A percentile compares a stretch with the other conserved stretches of the same genome.
Evolutionary conservation across 2,113 vertebrate genomes (phyloP).

Genomic region (Pionites leucogaster): DNA sequence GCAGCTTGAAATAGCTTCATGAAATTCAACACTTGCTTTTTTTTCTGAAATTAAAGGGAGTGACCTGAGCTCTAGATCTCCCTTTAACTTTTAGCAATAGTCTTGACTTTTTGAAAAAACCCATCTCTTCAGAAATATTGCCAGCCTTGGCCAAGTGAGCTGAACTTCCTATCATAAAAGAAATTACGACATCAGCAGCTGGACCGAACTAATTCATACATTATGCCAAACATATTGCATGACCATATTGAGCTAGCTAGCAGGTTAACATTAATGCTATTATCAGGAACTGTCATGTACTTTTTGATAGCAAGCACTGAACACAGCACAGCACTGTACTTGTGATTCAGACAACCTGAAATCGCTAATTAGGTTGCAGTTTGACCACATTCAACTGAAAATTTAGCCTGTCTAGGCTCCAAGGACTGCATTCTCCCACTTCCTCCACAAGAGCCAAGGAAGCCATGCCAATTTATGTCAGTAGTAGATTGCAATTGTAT

Average conservation of each 20-base stretch:
- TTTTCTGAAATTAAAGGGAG: neutral
- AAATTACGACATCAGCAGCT: neutral
- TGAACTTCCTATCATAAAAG: neutral
- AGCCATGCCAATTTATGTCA: neutral
- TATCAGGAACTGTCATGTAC: neutral
- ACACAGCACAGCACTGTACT: neutral
- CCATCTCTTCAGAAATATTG: neutral
- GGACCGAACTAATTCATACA: neutral
- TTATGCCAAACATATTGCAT: neutral
- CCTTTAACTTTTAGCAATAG: neutral
- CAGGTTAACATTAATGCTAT: neutral
- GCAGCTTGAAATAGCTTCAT: neutral
- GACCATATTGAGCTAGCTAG: neutral
- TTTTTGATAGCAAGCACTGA: neutral
- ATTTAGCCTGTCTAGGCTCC: neutral
- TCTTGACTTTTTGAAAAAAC: neutral
- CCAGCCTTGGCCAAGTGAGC: rapidly evolving
- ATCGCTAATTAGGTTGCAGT: neutral
- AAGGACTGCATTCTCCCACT: neutral
- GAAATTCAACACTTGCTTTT: neutral
- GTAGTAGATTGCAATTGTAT: rapidly evolving
- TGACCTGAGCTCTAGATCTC: neutral
- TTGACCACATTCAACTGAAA: neutral
- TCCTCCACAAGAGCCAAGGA: neutral
- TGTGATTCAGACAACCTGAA: neutral